These are phyloP conservation scores for Acrocephalus kingi DNA, from an alignment of 2,113 vertebrate genomes.

Conservation along the genomic window DNA sequence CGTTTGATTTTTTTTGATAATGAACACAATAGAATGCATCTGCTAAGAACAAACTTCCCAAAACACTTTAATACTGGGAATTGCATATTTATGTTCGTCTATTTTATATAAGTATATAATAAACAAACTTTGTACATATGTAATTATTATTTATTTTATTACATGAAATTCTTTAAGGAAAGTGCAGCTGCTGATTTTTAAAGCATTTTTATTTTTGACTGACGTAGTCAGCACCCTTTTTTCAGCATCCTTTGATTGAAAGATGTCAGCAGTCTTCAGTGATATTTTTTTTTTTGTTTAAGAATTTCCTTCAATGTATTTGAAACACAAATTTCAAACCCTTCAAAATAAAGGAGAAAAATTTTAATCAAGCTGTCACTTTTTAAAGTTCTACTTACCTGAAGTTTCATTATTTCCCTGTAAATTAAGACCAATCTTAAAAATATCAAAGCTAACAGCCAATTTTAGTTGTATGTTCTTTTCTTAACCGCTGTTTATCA, in stretches of 20 bases:
- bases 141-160: neutral
- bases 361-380: neutral
- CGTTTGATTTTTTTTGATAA: neutral
- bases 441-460: neutral
- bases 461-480: neutral
- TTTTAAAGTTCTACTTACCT: neutral
- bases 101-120: neutral
- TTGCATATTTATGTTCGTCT: neutral
- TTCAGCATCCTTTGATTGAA: neutral
- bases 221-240: neutral
- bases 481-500: neutral
- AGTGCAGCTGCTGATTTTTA: neutral
- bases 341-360: slow-evolving; percentile 25
- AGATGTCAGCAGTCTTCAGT: neutral
- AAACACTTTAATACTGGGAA: neutral
- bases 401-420: neutral
- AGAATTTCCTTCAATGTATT: neutral
- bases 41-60: neutral
- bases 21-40: neutral
- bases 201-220: neutral
- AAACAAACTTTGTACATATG: neutral
- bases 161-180: neutral
- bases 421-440: neutral
- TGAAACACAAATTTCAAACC: neutral
- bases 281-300: neutral